Evolutionary conservation across 2,113 vertebrate species (phyloP).

Genomic region (Rhynchomys soricoides): DNA sequence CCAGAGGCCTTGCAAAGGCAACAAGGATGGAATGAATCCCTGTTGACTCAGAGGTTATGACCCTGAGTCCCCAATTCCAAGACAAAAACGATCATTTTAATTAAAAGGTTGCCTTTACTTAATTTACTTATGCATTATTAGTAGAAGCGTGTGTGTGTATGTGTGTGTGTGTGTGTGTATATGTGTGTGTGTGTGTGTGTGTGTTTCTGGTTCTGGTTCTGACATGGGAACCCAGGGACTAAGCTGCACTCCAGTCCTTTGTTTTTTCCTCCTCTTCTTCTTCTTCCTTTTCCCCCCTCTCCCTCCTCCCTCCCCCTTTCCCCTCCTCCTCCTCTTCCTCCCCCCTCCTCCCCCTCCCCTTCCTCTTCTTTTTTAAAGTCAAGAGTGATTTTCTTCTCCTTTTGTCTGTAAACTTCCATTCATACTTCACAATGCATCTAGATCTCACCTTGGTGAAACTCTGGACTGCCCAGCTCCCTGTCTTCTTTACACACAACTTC

Average conservation of each 20-base stretch:
- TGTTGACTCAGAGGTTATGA: neutral
- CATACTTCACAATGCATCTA: neutral
- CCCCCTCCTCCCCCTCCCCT: neutral
- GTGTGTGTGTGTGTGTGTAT: neutral
- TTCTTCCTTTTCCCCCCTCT: neutral
- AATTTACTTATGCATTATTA: neutral
- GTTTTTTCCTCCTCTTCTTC: neutral
- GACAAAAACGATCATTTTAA: neutral
- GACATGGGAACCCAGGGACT: neutral
- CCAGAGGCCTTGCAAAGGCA: neutral
- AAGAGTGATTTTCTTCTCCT: neutral
- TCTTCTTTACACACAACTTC: neutral
- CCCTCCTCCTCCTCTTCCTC: neutral
- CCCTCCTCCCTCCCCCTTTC: neutral
- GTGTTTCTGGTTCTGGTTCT: neutral
- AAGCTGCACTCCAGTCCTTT: neutral
- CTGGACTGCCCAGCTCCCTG: neutral
- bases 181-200: too few relatives aligned
- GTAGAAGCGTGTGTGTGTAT: too few relatives aligned
- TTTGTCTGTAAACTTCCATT: neutral
- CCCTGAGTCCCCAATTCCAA: neutral
- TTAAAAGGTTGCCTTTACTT: neutral
- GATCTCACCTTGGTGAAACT: neutral
- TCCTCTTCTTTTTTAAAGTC: neutral
- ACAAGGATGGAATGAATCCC: neutral